phyloP scores from a whole-genome alignment of 2,888 invertebrate genomes.

The Lasioglossum zephyrum region DNA sequence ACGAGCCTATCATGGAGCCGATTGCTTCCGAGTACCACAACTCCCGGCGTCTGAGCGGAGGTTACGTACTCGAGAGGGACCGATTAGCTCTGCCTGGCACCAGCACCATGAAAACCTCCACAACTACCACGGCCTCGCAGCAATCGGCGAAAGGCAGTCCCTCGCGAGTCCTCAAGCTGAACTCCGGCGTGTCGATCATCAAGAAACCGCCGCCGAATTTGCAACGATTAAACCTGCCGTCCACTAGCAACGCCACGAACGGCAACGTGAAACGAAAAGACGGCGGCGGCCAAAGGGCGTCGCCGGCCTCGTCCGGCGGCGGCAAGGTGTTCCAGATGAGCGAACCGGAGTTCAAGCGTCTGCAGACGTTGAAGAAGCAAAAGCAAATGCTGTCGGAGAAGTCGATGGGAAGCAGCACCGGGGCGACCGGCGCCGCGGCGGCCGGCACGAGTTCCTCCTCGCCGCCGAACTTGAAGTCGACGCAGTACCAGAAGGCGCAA shows the following conservation, averaged over 20 bases:
- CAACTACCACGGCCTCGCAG: slow-evolving; percentile 36
- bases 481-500: slow-evolving; percentile 73
- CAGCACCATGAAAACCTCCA: slow-evolving; percentile 51
- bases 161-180: slow-evolving; percentile 76
- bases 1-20: slow-evolving; percentile 80
- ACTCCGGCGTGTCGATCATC: slow-evolving; percentile 81
- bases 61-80: slow-evolving; percentile 79
- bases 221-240: slow-evolving; percentile 77
- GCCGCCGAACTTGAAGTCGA: slow-evolving; percentile 61
- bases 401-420: slow-evolving; percentile 42
- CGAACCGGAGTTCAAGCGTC: slow-evolving; percentile 91
- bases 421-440: slow-evolving; percentile 28
- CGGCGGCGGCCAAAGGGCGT: slow-evolving; percentile 87
- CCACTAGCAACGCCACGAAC: slow-evolving; percentile 69
- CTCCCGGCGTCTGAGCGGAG: slow-evolving; percentile 80
- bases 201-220: slow-evolving; percentile 82
- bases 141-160: slow-evolving; percentile 64
- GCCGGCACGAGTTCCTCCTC: slow-evolving; percentile 58
- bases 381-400: slow-evolving; percentile 82
- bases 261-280: slow-evolving; percentile 80
- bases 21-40: slow-evolving; percentile 77
- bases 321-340: slow-evolving; percentile 91
- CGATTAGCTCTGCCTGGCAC: slow-evolving; percentile 67
- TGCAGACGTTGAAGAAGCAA: slow-evolving; percentile 85
- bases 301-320: slow-evolving; percentile 89